Evolutionary conservation across 1,140 invertebrate species (phyloP).

Genomic region (Orius laevigatus): DNA sequence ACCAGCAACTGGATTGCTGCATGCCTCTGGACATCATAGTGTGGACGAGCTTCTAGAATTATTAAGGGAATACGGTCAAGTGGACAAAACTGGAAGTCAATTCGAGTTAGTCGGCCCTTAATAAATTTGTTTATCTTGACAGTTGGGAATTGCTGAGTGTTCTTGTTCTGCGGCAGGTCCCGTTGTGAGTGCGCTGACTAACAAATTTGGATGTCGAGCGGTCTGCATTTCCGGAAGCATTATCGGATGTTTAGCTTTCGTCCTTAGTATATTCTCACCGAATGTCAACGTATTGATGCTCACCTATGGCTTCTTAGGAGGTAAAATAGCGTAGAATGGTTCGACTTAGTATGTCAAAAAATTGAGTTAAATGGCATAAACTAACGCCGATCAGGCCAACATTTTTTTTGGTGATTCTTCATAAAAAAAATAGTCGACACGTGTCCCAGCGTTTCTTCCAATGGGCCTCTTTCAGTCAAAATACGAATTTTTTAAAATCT

Average conservation of each 20-base stretch:
- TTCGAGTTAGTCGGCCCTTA: conserved; percentile 6
- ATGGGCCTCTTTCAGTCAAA: no score
- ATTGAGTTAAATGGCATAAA: no score
- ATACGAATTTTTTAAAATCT: no score
- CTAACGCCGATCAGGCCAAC: no score
- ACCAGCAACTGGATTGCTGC: not conserved
- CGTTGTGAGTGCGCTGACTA: conserved; percentile 84
- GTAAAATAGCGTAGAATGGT: conserved; percentile 37
- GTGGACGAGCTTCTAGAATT: no score
- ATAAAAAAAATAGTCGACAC: no score
- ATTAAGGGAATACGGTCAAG: no score
- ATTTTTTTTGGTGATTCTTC: no score
- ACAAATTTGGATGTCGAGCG: conserved; percentile 84
- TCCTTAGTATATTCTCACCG: conserved; percentile 70
- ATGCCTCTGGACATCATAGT: not conserved
- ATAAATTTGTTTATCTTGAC: not conserved
- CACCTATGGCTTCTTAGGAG: conserved; percentile 85
- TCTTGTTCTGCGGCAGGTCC: conserved; percentile 49
- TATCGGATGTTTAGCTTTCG: conserved; percentile 70
- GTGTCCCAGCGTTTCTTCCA: no score
- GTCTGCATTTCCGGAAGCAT: conserved; percentile 84
- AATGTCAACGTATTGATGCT: conserved; percentile 81
- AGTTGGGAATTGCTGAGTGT: conserved; percentile 1
- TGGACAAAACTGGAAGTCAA: not conserved
- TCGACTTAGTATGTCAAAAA: no score